Conservation (phyloP, 1,140 invertebrate genomes). For the Leptopilina boulardi region DNA sequence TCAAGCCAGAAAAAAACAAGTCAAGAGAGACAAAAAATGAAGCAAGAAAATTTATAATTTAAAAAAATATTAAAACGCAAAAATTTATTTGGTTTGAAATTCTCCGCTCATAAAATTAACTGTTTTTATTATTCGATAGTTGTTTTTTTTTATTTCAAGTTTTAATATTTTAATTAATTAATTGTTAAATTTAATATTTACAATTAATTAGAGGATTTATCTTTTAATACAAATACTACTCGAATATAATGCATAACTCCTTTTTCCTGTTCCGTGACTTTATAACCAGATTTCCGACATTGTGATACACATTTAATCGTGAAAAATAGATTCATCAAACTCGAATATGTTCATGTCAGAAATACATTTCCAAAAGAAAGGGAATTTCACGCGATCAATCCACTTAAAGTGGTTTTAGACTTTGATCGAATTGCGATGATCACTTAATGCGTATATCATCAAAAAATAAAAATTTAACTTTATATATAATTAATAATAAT, state of each 20-base stretch:
- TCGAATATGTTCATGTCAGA: conserved; percentile 7
- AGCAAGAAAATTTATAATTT: background rate
- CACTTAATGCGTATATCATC: background rate
- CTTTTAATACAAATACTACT: no score
- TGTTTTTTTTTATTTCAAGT: no score
- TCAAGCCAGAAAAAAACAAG: background rate
- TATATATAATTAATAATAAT: no score
- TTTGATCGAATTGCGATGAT: background rate
- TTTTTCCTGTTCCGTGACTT: conserved; percentile 11
- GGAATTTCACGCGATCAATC: background rate
- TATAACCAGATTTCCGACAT: background rate
- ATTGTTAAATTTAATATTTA: no score
- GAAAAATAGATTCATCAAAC: conserved; percentile 29
- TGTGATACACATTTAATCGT: background rate
- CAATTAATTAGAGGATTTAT: no score
- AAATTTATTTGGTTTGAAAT: background rate
- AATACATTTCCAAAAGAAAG: background rate
- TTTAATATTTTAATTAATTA: no score
- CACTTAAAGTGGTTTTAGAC: background rate
- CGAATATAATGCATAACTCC: conserved; percentile 17
- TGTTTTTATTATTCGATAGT: no score
- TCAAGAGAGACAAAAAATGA: background rate
- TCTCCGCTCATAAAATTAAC: no score
- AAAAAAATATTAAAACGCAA: background rate
- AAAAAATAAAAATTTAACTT: background rate